phyloP scores from a whole-genome alignment of 2,888 invertebrate species.

The Poecilobothrus nobilitatus region DNA sequence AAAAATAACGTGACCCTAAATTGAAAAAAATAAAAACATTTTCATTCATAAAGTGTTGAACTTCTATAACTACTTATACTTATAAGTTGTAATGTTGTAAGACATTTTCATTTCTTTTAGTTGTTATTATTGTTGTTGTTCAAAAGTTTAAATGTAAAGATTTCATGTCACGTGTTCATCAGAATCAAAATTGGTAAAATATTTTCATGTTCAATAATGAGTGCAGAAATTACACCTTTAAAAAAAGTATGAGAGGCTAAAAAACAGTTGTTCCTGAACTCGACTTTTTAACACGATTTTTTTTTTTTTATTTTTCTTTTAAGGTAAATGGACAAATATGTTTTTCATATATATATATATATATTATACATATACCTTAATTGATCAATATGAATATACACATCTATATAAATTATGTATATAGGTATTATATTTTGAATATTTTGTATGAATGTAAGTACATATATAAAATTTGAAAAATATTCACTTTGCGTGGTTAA shows the following conservation, averaged over 20 bases:
- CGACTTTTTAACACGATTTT: background rate
- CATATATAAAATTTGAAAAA: background rate
- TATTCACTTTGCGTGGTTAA: background rate
- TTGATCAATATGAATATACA: too few relatives aligned
- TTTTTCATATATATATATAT: background rate
- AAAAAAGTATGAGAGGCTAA: background rate
- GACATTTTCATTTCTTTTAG: too few relatives aligned
- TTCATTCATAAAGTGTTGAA: too few relatives aligned
- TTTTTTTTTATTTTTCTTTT: background rate
- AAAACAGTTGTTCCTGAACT: background rate
- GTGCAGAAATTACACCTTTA: background rate
- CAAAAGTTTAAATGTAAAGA: background rate
- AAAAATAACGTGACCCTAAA: too few relatives aligned
- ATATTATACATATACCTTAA: background rate
- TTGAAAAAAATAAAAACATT: too few relatives aligned
- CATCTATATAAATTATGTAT: too few relatives aligned
- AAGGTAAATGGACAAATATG: background rate
- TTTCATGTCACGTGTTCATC: constrained; percentile 6
- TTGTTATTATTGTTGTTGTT: too few relatives aligned
- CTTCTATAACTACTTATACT: too few relatives aligned
- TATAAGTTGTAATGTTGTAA: too few relatives aligned
- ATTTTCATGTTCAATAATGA: background rate
- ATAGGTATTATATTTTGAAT: too few relatives aligned
- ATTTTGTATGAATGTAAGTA: background rate
- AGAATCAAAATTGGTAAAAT: background rate